Base-by-base conservation (phyloP, 2,888 invertebrate species). In the Lepidochrysops patricia region DNA sequence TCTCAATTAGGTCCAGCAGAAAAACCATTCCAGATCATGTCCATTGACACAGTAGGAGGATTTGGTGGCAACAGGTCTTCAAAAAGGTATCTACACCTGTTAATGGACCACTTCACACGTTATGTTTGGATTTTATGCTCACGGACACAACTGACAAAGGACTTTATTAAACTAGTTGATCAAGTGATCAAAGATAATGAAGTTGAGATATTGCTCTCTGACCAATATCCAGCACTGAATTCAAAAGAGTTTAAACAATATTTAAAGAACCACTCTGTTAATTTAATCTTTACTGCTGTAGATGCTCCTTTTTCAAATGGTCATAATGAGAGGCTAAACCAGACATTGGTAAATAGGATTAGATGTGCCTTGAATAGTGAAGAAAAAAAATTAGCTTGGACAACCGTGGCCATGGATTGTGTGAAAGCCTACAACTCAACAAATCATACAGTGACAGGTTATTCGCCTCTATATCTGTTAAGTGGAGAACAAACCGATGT, bases 171-270 rank as follows among this genome's bases (percentile, higher is more conserved):
- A 61, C 19, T 60, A 25, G 52, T 59, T 57, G 57, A 49, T 15
- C 19, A 19, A 60, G 60, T 62, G 29, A 60, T 43, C 9, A 48
- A 56, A 50, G 15, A 54, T 29, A 34, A 61, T 50, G 37, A 61
- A 63, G 29, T 59, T 2, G 59, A 52, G 13, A 59, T 59, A 50
- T 34, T 59, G 23, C 50, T 59, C n/a, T 50, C 52, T 12, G 48
- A 59, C 32, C 50, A 59, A 59, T 50, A 59, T 50, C 59, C 59
- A 52, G 59, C 50, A 32, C 32, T 59, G n/a, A 59, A 59, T 52
- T 59, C 52, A 59, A 23, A 34, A 4, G 34, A 59, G 23, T 59
- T 59, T 52, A 54, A 54, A 60, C 37, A 48, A 49, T 56, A 57
- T 48, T 57, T 60, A 48, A 49, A 60, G n/a, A 6, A 57, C 19